Conservation (phyloP, 92 coral and sea anemone genomes). For the Metridium senile region DNA sequence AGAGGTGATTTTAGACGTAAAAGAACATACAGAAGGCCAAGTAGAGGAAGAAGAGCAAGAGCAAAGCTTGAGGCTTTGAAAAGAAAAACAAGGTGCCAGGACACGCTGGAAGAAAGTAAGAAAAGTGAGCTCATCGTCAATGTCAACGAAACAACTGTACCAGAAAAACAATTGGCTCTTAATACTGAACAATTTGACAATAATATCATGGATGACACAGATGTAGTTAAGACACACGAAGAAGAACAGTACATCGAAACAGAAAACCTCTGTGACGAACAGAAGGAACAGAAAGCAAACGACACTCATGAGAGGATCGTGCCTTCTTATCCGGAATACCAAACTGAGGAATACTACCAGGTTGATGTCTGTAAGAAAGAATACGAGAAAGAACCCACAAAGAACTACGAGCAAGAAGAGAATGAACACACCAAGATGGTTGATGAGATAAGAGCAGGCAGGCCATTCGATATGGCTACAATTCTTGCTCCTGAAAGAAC, state of each 20-base stretch:
- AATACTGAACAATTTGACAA: background rate
- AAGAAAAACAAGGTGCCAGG: background rate
- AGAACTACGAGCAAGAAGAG: background rate
- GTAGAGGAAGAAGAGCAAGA: conserved; percentile 16
- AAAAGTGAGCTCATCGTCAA: background rate
- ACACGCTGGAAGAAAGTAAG: too few relatives aligned
- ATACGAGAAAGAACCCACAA: conserved; percentile 1
- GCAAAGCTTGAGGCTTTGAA: conserved; percentile 35
- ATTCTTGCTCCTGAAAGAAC: conserved; percentile 26
- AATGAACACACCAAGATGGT: background rate
- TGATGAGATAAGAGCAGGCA: background rate
- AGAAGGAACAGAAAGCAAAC: background rate
- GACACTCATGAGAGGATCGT: conserved; percentile 31
- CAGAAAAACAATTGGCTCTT: background rate
- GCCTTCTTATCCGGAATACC: conserved; percentile 21
- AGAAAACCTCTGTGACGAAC: background rate
- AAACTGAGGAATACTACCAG: conserved; percentile 8
- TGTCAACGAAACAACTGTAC: background rate
- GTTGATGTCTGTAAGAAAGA: conserved; percentile 8
- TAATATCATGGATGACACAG: background rate
- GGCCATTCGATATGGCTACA: conserved; percentile 25
- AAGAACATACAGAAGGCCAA: conserved; percentile 28
- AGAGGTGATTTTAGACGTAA: conserved; percentile 79
- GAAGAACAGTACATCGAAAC: conserved; percentile 11
- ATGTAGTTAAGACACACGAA: too few relatives aligned